Evolutionary conservation across 2,113 vertebrate genomes (phyloP), one percentile per base, ranked within the genome.

Genomic region (Solea senegalensis): DNA sequence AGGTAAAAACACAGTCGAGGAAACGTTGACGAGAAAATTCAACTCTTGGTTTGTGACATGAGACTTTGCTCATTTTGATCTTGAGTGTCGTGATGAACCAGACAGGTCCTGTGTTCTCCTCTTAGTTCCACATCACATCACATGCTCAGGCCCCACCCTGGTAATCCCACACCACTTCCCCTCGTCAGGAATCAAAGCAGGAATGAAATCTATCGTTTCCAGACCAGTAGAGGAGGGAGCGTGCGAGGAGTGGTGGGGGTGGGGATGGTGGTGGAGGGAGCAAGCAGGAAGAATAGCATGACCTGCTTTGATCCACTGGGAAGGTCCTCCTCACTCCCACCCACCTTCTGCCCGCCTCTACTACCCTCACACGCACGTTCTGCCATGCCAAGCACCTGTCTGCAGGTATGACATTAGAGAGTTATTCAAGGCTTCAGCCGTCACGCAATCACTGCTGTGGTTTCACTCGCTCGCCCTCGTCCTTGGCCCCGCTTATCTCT

Each of bases 301-400:
- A 86, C 90, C 84, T 89, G 71, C 87, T 91, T 90, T 92, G 88
- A 91, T 90, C 86, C 74, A 64, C 46, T 71, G 76, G 79, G 84
- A 91, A 88, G 87, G 70, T 83, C 75, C 78, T 82, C 64, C 63
- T 87, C 81, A 14, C 68, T 76, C 81, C 82, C 77, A 53, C 59
- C 68, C 68, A 56, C 69, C 61, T 50, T 67, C 74, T 21, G 55
- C 45, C 67, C 26, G 49, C 50, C 75, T 70, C 67, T 56, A 72
- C 50, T 74, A n/a, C 45, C 62, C 77, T 76, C 65, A 11, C 10
- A 43, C 16, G 56, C 69, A 71, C 45, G 66, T 72, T 79, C 54
- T 67, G 73, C 74, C 76, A 80, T 92, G 87, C 90, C 90, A 91
- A 91, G 78, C 92, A 93, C 92, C 92, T 92, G 92, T 92, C 86